Evolutionary conservation across 2,888 invertebrate species (phyloP).

Genomic region (Lasioglossum calceatum): DNA sequence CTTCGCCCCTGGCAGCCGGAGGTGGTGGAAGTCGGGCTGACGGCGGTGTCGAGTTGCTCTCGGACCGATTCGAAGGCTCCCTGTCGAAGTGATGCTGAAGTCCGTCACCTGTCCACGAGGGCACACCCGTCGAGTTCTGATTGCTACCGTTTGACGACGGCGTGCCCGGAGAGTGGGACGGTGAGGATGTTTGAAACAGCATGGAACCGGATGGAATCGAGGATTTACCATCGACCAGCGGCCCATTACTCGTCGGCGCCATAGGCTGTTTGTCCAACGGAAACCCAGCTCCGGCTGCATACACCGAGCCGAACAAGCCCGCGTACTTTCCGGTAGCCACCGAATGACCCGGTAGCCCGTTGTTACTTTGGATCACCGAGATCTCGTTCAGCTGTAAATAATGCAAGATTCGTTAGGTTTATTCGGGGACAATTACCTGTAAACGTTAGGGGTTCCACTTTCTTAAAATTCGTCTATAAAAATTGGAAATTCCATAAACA

Average conservation of each 20-base stretch:
- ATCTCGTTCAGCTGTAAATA: conserved; percentile 91
- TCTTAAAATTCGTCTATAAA: no score
- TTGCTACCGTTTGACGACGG: conserved; percentile 80
- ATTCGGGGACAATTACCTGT: conserved; percentile 63
- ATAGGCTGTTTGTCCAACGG: conserved; percentile 85
- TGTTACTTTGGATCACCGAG: conserved; percentile 91
- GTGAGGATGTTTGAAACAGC: conserved; percentile 83
- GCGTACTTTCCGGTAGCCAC: conserved; percentile 88
- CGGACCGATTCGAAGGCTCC: conserved; percentile 84
- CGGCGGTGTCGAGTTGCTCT: conserved; percentile 83
- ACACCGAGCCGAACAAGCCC: conserved; percentile 91
- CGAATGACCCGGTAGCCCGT: conserved; percentile 87
- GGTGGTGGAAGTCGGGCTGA: conserved; percentile 86
- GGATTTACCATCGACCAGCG: conserved; percentile 75
- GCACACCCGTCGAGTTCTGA: conserved; percentile 84
- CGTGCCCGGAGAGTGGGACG: conserved; percentile 84
- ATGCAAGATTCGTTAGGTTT: conserved; percentile 67
- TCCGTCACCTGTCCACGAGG: conserved; percentile 85
- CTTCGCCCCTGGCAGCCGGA: conserved; percentile 88
- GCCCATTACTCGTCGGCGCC: conserved; percentile 85
- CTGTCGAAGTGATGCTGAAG: conserved; percentile 87
- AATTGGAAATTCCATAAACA: no score
- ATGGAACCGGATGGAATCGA: conserved; percentile 81
- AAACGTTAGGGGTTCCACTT: conserved; percentile 36
- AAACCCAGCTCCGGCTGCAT: conserved; percentile 84